Evolutionary conservation across 2,888 invertebrate genomes (phyloP).

Genomic region (Tachina lurida): DNA sequence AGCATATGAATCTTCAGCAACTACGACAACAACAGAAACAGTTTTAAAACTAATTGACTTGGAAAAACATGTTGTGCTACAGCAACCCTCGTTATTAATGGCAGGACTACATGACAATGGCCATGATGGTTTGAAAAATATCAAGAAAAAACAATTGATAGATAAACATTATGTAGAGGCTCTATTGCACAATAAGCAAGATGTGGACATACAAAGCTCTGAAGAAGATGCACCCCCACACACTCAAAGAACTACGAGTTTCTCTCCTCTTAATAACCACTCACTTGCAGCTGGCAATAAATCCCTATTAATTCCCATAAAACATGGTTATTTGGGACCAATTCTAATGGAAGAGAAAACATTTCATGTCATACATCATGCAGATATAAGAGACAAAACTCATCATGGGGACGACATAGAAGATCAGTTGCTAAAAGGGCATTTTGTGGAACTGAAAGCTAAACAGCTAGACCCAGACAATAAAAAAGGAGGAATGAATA

Average conservation of each 20-base stretch:
- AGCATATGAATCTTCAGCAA: neutral
- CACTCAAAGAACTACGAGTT: neutral
- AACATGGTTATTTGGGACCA: conserved; percentile 80
- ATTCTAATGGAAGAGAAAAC: conserved; percentile 81
- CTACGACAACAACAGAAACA: conserved; percentile 54
- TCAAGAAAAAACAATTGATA: conserved; percentile 81
- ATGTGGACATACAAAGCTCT: conserved; percentile 28
- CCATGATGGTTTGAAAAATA: conserved; percentile 81
- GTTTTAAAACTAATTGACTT: conserved; percentile 77
- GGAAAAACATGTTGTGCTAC: conserved; percentile 73
- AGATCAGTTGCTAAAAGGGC: conserved; percentile 76
- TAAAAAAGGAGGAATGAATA: conserved; percentile 38
- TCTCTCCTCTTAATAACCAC: neutral
- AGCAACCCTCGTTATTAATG: conserved; percentile 33
- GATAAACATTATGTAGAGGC: conserved; percentile 77
- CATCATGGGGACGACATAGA: conserved; percentile 75
- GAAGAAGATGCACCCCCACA: neutral
- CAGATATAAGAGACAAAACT: conserved; percentile 70
- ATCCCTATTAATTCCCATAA: conserved; percentile 73
- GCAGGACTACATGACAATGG: conserved; percentile 74
- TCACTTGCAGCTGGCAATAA: neutral
- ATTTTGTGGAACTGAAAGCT: conserved; percentile 79
- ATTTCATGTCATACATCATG: conserved; percentile 76
- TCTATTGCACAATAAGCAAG: conserved; percentile 49
- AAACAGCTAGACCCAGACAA: conserved; percentile 73